Evolutionary conservation across 2,797 vertebrate species (phyloP).

Genomic region (Lateolabrax maculatus): DNA sequence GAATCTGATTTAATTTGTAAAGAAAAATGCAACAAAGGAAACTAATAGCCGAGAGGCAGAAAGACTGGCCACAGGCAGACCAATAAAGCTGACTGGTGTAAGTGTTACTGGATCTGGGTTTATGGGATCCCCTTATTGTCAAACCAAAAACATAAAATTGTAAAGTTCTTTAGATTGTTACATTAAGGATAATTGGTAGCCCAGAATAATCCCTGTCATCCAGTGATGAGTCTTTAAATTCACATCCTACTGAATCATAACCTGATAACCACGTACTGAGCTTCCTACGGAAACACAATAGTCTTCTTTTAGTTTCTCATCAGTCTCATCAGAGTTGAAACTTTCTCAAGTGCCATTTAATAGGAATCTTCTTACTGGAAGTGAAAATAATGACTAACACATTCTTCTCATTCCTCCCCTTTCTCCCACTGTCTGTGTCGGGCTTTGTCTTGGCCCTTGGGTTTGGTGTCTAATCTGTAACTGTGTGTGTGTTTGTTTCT

Average conservation of each 20-base stretch:
- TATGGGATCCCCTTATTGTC: background rate
- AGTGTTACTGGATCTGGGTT: background rate
- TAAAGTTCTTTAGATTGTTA: background rate
- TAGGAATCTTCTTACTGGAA: conserved; percentile 54
- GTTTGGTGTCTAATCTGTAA: conserved; percentile 11
- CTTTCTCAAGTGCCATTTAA: background rate
- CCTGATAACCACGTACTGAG: background rate
- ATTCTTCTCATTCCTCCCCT: conserved; percentile 47
- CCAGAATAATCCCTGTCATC: background rate
- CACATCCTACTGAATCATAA: background rate
- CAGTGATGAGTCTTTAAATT: background rate
- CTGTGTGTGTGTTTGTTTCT: conserved; percentile 7
- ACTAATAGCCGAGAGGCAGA: background rate
- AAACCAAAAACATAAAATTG: background rate
- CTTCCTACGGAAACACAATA: background rate
- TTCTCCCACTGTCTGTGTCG: conserved; percentile 22
- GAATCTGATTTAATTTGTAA: background rate
- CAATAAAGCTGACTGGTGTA: background rate
- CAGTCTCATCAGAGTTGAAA: background rate
- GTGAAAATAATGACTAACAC: conserved; percentile 60
- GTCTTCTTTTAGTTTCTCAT: background rate
- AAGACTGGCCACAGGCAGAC: background rate
- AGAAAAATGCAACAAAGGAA: background rate
- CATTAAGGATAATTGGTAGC: too few relatives aligned
- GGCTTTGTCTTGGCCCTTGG: conserved; percentile 21